Conservation (phyloP, 2,888 invertebrate genomes). For the Meghimatium bilineatum region DNA sequence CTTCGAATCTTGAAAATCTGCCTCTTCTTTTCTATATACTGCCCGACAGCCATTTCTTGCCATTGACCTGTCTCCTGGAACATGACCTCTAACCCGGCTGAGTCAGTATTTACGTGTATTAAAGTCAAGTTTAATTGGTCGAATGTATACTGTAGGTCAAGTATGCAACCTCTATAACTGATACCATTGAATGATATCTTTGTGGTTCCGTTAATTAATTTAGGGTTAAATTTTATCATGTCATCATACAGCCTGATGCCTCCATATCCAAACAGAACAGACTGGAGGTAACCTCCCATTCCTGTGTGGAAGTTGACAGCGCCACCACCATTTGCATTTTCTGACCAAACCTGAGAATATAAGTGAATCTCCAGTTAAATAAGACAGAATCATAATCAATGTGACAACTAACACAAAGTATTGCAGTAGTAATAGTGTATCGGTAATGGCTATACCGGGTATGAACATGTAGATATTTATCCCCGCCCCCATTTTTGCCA, state of each 20-base stretch:
- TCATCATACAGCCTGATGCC: conserved; percentile 72
- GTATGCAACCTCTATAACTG: conserved; percentile 66
- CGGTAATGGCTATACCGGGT: too few relatives aligned
- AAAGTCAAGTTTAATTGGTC: conserved; percentile 50
- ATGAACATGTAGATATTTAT: too few relatives aligned
- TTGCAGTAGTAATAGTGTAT: too few relatives aligned
- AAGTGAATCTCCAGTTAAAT: too few relatives aligned
- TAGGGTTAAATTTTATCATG: conserved; percentile 62
- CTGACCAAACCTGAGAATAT: conserved; percentile 77
- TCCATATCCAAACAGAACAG: conserved; percentile 77
- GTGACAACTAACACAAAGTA: too few relatives aligned
- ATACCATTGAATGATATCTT: conserved; percentile 69
- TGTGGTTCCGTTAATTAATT: conserved; percentile 66
- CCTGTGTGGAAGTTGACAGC: conserved; percentile 78
- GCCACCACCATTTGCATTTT: conserved; percentile 71
- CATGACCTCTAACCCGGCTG: conserved; percentile 23
- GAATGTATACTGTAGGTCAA: conserved; percentile 61
- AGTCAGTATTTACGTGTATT: conserved; percentile 16
- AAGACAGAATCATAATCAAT: too few relatives aligned
- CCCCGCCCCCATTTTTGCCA: too few relatives aligned
- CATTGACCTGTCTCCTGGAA: conserved; percentile 1
- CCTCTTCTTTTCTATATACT: not conserved
- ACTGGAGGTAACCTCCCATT: conserved; percentile 78
- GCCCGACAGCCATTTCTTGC: conserved; percentile 23
- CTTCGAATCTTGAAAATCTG: conserved; percentile 32